These are phyloP conservation scores for Brachypteracias leptosomus DNA, from an alignment of 2,113 vertebrate species.

Conservation along the genomic window DNA sequence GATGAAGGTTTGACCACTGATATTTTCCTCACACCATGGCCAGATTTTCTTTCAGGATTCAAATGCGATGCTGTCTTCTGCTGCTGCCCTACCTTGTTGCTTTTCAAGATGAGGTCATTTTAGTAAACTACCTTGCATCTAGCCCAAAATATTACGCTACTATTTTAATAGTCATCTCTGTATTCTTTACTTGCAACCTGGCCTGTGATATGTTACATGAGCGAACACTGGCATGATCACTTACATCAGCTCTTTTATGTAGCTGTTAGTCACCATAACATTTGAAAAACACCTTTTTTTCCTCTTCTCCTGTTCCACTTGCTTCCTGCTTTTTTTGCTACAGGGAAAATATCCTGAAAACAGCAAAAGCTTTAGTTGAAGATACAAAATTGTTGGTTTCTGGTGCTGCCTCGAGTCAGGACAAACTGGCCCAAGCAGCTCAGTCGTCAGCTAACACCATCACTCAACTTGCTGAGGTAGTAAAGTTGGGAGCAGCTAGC, in stretches of 20 bases:
- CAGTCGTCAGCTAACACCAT: constrained; percentile 97
- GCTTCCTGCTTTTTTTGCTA: neutral
- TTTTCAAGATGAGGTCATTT: neutral
- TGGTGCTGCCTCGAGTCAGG: constrained; percentile 94
- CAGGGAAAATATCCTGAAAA: constrained; percentile 98
- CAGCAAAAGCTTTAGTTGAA: constrained; percentile 96
- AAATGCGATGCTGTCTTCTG: neutral
- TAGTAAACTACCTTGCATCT: neutral
- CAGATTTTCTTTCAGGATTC: neutral
- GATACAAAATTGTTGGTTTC: constrained; percentile 97
- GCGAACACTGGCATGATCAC: neutral
- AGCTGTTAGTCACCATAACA: neutral
- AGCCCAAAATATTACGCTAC: neutral
- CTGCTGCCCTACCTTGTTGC: neutral
- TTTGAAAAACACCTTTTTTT: neutral
- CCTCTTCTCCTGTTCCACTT: neutral
- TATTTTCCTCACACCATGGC: neutral
- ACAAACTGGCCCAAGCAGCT: constrained; percentile 94
- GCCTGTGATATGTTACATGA: neutral
- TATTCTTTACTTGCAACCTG: neutral
- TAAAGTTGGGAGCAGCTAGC: constrained; percentile 94
- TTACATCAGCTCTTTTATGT: neutral
- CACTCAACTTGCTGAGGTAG: constrained; percentile 95
- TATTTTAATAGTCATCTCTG: neutral
- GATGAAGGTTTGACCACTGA: neutral